A percentile compares a stretch with the other conserved stretches of the same genome.
These are phyloP conservation scores for Eutrigla gurnardus DNA, from an alignment of 2,797 vertebrate species.

Conservation along the genomic window DNA sequence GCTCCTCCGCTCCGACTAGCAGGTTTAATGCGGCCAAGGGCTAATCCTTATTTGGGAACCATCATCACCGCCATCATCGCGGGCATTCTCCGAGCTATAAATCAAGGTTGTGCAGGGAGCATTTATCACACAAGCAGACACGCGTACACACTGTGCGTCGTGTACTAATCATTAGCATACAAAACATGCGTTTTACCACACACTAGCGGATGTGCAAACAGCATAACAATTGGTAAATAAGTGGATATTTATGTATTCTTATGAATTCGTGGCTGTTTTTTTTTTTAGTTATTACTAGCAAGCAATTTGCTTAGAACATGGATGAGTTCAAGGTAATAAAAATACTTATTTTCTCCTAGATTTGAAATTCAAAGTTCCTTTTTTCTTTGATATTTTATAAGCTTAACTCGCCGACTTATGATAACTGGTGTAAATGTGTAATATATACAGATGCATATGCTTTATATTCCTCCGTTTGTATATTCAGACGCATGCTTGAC, in stretches of 20 bases:
- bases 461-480: constrained; percentile 22
- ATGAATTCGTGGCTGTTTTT: neutral
- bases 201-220: constrained; percentile 11
- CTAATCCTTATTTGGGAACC: constrained; percentile 72
- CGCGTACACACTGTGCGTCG: neutral
- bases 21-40: constrained; percentile 61
- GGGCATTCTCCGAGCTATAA: constrained; percentile 44
- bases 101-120: constrained; percentile 50
- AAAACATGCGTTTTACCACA: constrained; percentile 12
- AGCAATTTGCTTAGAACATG: neutral
- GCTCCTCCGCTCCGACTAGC: constrained; percentile 48
- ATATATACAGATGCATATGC: constrained; percentile 34
- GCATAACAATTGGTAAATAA: constrained; percentile 22
- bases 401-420: neutral
- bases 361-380: constrained; percentile 5
- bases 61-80: constrained; percentile 42
- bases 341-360: neutral
- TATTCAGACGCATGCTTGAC: constrained; percentile 26
- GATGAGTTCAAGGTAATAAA: neutral
- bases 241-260: constrained; percentile 4
- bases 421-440: constrained; percentile 36
- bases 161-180: constrained; percentile 28
- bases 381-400: neutral
- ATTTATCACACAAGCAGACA: constrained; percentile 44
- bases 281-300: neutral